These are phyloP conservation scores for Alaudala cheleensis DNA, from an alignment of 2,113 vertebrate species.

Conservation along the genomic window DNA sequence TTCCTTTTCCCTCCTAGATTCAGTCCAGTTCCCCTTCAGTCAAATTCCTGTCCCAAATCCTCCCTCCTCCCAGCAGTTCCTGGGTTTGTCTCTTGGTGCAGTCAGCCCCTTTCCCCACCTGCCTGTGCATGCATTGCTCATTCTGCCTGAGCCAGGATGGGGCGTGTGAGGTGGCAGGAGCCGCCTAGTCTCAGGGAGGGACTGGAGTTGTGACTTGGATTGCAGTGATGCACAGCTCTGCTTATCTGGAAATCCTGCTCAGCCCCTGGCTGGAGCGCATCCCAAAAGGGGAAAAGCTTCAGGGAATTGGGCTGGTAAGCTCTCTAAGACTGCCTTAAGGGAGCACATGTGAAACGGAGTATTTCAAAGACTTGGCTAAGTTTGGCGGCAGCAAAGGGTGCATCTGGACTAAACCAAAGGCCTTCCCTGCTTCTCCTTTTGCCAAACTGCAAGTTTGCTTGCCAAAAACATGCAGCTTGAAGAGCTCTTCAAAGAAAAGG, in stretches of 20 bases:
- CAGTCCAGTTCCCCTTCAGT: neutral
- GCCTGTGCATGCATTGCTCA: neutral
- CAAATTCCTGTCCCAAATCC: neutral
- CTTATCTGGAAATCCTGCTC: conserved; percentile 17
- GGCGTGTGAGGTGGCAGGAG: neutral
- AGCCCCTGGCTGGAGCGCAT: neutral
- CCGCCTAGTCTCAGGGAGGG: neutral
- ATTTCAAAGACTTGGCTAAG: conserved; percentile 57
- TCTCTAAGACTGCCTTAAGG: neutral
- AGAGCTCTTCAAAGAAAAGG: conserved; percentile 57
- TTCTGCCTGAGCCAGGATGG: neutral
- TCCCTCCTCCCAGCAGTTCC: neutral
- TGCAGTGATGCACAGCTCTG: neutral
- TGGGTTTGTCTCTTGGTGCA: neutral
- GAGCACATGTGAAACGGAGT: neutral
- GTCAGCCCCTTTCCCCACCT: neutral
- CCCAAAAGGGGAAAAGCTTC: neutral
- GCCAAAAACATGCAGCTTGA: conserved; percentile 33
- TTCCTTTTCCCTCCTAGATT: neutral
- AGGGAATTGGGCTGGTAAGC: neutral
- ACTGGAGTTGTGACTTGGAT: neutral
- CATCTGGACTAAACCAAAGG: conserved; percentile 49
- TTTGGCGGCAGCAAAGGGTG: neutral
- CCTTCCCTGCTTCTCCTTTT: conserved; percentile 39
- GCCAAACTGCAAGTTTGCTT: conserved; percentile 1